Conservation (phyloP, 2,888 invertebrate genomes). For the Anticlea derivata region DNA sequence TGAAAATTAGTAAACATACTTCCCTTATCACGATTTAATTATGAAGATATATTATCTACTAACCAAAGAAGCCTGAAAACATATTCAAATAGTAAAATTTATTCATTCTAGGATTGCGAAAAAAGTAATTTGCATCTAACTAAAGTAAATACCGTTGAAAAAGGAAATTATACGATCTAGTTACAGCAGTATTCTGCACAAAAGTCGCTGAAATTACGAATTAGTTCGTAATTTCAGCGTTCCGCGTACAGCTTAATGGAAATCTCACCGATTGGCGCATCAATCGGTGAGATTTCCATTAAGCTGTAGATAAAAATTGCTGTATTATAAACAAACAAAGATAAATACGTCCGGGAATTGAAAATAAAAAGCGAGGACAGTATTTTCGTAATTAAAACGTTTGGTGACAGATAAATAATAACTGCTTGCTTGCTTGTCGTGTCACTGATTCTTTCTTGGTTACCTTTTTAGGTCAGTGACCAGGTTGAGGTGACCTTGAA, state of each 20-base stretch:
- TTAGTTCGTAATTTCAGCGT: too few species aligned
- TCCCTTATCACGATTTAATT: too few species aligned
- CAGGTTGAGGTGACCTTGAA: too few species aligned
- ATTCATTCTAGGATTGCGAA: conserved; percentile 1
- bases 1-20: too few species aligned
- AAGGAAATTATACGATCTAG: conserved; percentile 9
- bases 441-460: too few species aligned
- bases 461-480: too few species aligned
- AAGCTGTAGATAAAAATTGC: conserved; percentile 27
- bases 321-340: conserved; percentile 40
- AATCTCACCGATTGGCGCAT: too few species aligned
- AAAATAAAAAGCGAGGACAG: conserved; percentile 28
- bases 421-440: too few species aligned
- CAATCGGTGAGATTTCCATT: conserved; percentile 34
- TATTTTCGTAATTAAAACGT: conserved; percentile 46
- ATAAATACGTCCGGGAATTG: conserved; percentile 39
- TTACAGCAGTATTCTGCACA: conserved; percentile 6
- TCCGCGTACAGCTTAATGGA: too few species aligned
- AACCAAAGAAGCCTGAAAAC: too few species aligned
- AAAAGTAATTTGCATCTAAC: conserved; percentile 10
- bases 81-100: too few species aligned
- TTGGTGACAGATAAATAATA: conserved; percentile 24
- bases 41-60: too few species aligned
- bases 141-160: conserved; percentile 3
- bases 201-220: conserved; percentile 13